These are phyloP conservation scores for Phortica okadai DNA, from an alignment of 2,888 invertebrate species.

Conservation along the genomic window DNA sequence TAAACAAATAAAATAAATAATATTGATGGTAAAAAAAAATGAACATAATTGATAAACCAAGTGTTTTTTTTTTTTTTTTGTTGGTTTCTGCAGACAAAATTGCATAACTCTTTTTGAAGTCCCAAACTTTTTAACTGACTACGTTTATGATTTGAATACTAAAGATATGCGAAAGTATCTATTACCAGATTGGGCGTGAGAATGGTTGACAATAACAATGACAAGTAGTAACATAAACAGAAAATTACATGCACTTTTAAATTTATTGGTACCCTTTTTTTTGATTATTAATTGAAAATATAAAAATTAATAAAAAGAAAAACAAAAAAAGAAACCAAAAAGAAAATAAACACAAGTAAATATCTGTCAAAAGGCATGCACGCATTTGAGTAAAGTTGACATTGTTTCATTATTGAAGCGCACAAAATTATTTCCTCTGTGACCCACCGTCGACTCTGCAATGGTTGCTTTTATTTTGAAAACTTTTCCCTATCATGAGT, in stretches of 20 bases:
- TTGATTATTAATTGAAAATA: conserved; percentile 17
- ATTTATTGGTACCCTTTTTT: not conserved
- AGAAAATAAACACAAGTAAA: not conserved
- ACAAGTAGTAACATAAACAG: conserved; percentile 40
- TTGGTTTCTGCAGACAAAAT: not conserved
- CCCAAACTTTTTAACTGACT: not conserved
- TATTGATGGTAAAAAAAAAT: not conserved
- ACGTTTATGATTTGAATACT: not conserved
- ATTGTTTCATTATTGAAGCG: not conserved
- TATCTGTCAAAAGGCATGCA: not conserved
- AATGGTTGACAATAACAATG: conserved; percentile 37
- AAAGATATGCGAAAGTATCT: not conserved
- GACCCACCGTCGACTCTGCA: conserved; percentile 23
- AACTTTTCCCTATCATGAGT: not conserved
- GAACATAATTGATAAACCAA: not conserved
- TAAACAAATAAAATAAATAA: conserved; percentile 5
- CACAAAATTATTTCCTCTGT: conserved; percentile 25
- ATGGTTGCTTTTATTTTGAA: conserved; percentile 10
- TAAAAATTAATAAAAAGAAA: conserved; percentile 1
- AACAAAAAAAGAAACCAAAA: not conserved
- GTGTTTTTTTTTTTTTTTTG: not conserved
- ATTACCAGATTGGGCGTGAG: not conserved
- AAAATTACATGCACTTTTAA: conserved; percentile 30
- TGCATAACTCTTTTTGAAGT: not conserved
- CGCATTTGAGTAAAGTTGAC: not conserved